Base-by-base conservation (phyloP, 2,888 invertebrate species). In the Epinotia nisella region DNA sequence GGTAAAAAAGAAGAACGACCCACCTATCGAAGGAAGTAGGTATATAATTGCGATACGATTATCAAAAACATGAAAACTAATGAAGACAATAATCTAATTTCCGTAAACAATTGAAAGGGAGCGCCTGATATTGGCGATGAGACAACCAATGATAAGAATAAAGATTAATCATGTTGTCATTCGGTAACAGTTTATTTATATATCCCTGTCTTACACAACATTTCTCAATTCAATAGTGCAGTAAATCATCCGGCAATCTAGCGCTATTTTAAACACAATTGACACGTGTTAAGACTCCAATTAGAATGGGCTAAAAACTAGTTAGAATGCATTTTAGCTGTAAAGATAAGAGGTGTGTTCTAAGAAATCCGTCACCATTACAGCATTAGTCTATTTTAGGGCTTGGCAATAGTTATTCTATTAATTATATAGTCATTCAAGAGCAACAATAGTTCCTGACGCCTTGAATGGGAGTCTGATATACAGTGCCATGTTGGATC, bases 131-230 rank as follows among this genome's bases (percentile, higher is more conserved):
- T n/a, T 21, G 21, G 29, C 35, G 51, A 69, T 69, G 59, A 61
- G 69, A 39, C 53, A 60, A 71, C 53, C 66, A 71, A 39, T 60
- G 71, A 71, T 71, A 67, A 71, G 66, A 71, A 67, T 71, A 71
- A 67, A 60, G 71, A 71, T 71, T 71, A 71, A 71, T 71, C 71
- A 71, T 49, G 60, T 15, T 65, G 65, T 66, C 66, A 66, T 71
- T 60, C 53, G 60, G 71, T 55, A 61, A 71, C 60, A 41, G 60
- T 66, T 66, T 71, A 71, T 71, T 71, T 71, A 60, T 53, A 55
- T 55, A 39, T 24, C 41, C 39, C 21, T 71, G 71, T 71, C 66
- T 45, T 61, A 70, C 61, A 61, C 39, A 10, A 24, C 15, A 4
- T 39, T 60, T n/a, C 21, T 51, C 21, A 66, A 3, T 21, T 11